A percentile compares a stretch with the other conserved stretches of the same genome.
phyloP scores from a whole-genome alignment of 2,888 invertebrate species.

The Odontothrips loti region DNA sequence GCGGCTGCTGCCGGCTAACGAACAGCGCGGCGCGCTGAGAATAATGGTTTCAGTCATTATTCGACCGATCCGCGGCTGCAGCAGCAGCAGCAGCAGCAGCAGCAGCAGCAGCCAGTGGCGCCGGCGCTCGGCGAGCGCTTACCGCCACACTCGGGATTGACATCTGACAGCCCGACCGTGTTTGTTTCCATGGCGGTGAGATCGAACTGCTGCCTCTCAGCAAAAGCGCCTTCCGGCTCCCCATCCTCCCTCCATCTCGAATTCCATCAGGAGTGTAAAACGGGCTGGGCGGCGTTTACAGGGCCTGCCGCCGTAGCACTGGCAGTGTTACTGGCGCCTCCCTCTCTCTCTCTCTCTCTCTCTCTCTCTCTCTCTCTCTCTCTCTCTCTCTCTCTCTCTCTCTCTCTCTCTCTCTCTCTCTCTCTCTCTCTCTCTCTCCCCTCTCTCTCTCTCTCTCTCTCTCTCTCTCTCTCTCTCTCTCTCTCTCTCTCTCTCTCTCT shows the following conservation, averaged over 20 bases:
- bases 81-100: neutral
- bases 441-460: neutral
- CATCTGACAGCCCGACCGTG: too few relatives aligned
- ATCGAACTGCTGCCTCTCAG: too few relatives aligned
- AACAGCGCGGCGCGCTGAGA: neutral
- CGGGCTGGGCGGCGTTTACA: too few relatives aligned
- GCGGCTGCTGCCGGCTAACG: neutral
- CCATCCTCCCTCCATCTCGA: too few relatives aligned
- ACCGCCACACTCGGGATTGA: too few relatives aligned
- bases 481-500: neutral
- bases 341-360: neutral
- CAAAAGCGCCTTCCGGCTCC: too few relatives aligned
- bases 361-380: neutral
- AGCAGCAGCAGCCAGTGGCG: too few relatives aligned
- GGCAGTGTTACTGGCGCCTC: neutral
- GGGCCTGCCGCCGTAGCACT: too few relatives aligned
- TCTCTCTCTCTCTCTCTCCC: neutral
- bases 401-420: neutral
- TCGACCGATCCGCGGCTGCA: neutral
- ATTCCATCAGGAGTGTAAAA: too few relatives aligned
- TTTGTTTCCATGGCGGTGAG: too few relatives aligned
- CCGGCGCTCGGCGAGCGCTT: too few relatives aligned
- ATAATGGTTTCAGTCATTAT: conserved; percentile 1
- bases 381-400: neutral
- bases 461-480: neutral